Percentiles rank a stretch among this genome's conserved stretches.
These are phyloP conservation scores for Eubucco bourcierii DNA, from an alignment of 2,113 vertebrate genomes.

Conservation along the genomic window DNA sequence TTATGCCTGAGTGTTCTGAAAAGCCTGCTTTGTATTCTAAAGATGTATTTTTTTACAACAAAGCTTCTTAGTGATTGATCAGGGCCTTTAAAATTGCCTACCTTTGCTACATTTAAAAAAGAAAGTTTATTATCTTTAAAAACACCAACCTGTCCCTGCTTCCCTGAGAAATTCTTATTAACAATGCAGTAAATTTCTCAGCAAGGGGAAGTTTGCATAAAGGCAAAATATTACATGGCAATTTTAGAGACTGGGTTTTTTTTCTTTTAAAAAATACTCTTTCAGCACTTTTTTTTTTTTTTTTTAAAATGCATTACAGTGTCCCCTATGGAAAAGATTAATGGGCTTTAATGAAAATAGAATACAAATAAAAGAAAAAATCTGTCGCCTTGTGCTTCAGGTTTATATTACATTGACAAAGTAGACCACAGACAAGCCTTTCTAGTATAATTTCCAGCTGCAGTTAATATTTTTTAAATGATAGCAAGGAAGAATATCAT, in stretches of 20 bases:
- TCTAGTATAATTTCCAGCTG: constrained; percentile 3
- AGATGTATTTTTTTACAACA: constrained; percentile 69
- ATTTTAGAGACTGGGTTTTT: background rate
- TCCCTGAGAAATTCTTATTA: constrained; percentile 29
- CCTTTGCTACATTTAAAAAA: constrained; percentile 63
- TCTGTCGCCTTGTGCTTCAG: constrained; percentile 47
- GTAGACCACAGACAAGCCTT: background rate
- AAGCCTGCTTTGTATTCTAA: constrained; percentile 69
- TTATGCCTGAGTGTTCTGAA: constrained; percentile 57
- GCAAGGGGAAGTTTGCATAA: constrained; percentile 46
- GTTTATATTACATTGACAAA: constrained; percentile 30
- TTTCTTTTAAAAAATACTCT: constrained; percentile 1
- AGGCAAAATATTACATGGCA: constrained; percentile 38
- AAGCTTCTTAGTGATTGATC: constrained; percentile 69
- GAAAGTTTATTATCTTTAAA: constrained; percentile 64
- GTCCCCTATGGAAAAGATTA: constrained; percentile 46
- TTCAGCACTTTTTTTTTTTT: constrained; percentile 29
- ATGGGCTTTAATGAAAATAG: constrained; percentile 51
- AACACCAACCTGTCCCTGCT: constrained; percentile 41
- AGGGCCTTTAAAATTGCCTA: constrained; percentile 66
- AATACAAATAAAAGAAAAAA: constrained; percentile 57
- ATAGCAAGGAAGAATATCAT: background rate
- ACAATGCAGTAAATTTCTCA: constrained; percentile 51
- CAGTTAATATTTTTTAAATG: constrained; percentile 20
- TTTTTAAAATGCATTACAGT: background rate